Evolutionary conservation across 2,113 vertebrate species (phyloP).

Genomic region (Chelonoidis abingdonii): DNA sequence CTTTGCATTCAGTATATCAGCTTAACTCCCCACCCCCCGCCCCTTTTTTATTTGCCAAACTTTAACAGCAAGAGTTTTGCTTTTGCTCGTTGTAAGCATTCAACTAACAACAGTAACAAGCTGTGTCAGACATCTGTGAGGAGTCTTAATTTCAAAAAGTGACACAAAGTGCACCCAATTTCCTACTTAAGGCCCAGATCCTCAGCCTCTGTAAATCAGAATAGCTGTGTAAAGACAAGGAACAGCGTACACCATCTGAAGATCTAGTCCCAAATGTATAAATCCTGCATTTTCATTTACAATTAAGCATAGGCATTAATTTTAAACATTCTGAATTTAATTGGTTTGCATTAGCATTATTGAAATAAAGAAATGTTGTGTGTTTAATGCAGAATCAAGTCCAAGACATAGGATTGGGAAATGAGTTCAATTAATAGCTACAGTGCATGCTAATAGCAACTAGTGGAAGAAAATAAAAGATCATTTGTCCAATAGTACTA

Average conservation of each 20-base stretch:
- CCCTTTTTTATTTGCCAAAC: background rate
- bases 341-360: background rate
- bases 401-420: background rate
- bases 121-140: background rate
- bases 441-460: background rate
- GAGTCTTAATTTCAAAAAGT: background rate
- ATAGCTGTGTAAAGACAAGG: background rate
- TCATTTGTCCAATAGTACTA: background rate
- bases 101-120: background rate
- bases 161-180: background rate
- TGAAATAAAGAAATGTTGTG: background rate
- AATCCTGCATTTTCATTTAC: background rate
- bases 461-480: background rate
- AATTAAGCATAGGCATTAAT: background rate
- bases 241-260: background rate
- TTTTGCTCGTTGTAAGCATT: background rate
- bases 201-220: background rate
- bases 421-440: background rate
- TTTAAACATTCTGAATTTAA: background rate
- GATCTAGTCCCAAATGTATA: background rate
- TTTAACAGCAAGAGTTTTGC: background rate
- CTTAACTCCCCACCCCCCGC: accelerated
- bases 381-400: background rate
- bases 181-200: background rate
- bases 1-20: background rate